Evolutionary conservation across 2,113 vertebrate species (phyloP).

Genomic region (Psittacula cyanocephala): DNA sequence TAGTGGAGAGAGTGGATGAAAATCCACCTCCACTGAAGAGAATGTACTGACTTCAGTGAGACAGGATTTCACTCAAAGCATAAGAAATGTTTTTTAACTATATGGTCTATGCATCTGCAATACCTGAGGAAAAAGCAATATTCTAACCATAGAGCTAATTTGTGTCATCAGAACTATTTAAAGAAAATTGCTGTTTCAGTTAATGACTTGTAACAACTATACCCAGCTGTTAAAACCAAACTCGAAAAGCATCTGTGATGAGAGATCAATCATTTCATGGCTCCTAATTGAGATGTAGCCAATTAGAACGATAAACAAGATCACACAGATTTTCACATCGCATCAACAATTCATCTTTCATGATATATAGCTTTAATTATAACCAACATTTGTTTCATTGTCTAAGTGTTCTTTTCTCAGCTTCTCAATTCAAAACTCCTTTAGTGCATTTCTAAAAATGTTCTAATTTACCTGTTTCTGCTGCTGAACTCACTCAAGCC

Average conservation of each 20-base stretch:
- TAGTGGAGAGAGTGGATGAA: not conserved
- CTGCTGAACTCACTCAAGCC: not conserved
- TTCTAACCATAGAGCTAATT: constrained; percentile 36
- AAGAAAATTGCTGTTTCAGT: constrained; percentile 53
- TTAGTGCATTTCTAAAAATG: constrained; percentile 21
- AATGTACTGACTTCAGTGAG: not conserved
- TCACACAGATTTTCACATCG: constrained; percentile 13
- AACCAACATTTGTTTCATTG: constrained; percentile 30
- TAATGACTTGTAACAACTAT: constrained; percentile 32
- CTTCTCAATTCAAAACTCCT: constrained; percentile 28
- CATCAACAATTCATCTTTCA: constrained; percentile 37
- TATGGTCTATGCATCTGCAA: not conserved
- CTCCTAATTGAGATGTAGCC: not conserved
- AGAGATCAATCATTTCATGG: constrained; percentile 61
- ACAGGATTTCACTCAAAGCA: not conserved
- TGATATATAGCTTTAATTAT: not conserved
- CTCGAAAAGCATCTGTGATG: constrained; percentile 56
- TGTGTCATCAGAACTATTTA: constrained; percentile 62
- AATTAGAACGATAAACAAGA: constrained; percentile 11
- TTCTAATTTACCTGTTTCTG: constrained; percentile 44
- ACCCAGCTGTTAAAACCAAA: constrained; percentile 57
- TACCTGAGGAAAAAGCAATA: constrained; percentile 1
- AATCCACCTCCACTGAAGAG: not conserved
- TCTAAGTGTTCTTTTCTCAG: not conserved
- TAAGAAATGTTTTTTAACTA: not conserved